Percentiles rank a stretch among this genome's conserved stretches.
Evolutionary conservation across 2,888 invertebrate species (phyloP).

Genomic region (Nycteola revayana): DNA sequence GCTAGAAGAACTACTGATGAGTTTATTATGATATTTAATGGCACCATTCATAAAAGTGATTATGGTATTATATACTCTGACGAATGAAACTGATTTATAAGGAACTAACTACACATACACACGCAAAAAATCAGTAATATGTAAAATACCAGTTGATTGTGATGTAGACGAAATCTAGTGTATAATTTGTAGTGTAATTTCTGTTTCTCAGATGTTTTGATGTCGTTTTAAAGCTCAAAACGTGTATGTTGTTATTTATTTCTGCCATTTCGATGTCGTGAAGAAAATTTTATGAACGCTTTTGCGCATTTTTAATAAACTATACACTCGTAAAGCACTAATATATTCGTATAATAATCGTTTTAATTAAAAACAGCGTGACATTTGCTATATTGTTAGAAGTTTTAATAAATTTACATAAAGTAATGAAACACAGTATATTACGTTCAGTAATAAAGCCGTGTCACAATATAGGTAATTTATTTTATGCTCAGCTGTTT

Average conservation of each 20-base stretch:
- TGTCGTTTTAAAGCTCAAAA: slow-evolving; percentile 50
- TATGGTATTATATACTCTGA: too few species aligned
- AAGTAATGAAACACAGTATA: too few species aligned
- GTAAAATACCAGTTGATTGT: slow-evolving; percentile 6
- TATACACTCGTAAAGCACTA: slow-evolving; percentile 45
- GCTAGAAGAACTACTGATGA: too few species aligned
- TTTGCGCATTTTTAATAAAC: slow-evolving; percentile 70
- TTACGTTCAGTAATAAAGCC: not conserved
- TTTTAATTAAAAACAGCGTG: slow-evolving; percentile 8
- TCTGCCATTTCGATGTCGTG: slow-evolving; percentile 71
- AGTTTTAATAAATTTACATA: too few species aligned
- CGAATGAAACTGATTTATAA: too few species aligned
- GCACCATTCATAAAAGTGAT: too few species aligned
- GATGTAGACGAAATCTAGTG: slow-evolving; percentile 19
- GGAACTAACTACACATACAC: too few species aligned
- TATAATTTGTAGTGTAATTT: slow-evolving; percentile 24
- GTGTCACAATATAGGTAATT: too few species aligned
- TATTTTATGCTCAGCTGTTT: too few species aligned
- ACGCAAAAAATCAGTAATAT: too few species aligned
- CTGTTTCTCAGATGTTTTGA: slow-evolving; percentile 38
- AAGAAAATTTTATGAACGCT: slow-evolving; percentile 69
- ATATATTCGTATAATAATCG: slow-evolving; percentile 26
- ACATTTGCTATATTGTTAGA: not conserved
- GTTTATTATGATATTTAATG: too few species aligned
- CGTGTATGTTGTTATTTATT: slow-evolving; percentile 61